These are phyloP conservation scores for Sialia sialis DNA, from an alignment of 2,113 vertebrate species.

Conservation along the genomic window DNA sequence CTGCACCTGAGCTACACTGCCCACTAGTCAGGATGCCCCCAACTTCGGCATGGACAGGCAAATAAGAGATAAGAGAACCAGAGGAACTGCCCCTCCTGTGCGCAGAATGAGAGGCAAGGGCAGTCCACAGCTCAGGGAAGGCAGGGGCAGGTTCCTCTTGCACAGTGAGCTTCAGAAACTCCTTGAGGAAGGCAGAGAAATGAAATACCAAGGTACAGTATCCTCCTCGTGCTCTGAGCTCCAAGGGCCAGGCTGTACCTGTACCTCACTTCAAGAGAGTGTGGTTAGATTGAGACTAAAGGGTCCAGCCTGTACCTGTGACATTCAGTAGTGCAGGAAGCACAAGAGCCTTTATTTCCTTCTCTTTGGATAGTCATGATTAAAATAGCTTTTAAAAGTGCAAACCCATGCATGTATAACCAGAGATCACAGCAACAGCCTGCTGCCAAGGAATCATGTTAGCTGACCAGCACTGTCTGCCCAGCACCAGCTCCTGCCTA, in stretches of 20 bases:
- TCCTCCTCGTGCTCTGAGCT: neutral
- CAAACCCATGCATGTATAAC: neutral
- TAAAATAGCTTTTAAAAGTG: neutral
- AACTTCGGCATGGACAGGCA: neutral
- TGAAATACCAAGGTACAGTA: neutral
- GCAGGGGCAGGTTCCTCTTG: neutral
- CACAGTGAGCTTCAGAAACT: neutral
- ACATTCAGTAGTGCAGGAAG: accelerated
- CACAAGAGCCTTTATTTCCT: neutral
- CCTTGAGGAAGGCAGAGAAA: neutral
- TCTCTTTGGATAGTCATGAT: neutral
- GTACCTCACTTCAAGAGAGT: neutral
- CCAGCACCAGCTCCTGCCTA: neutral
- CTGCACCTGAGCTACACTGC: neutral
- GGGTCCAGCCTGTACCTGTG: neutral
- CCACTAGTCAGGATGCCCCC: neutral
- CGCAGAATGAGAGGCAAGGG: neutral
- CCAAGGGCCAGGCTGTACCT: neutral
- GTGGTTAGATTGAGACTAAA: neutral
- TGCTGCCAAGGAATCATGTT: neutral
- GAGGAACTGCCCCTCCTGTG: neutral
- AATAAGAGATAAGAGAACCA: neutral
- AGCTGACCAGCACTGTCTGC: neutral
- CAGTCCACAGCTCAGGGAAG: neutral
- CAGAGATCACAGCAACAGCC: neutral